Evolutionary conservation across 2,888 invertebrate genomes (phyloP).

Genomic region (Lepas anatifera): DNA sequence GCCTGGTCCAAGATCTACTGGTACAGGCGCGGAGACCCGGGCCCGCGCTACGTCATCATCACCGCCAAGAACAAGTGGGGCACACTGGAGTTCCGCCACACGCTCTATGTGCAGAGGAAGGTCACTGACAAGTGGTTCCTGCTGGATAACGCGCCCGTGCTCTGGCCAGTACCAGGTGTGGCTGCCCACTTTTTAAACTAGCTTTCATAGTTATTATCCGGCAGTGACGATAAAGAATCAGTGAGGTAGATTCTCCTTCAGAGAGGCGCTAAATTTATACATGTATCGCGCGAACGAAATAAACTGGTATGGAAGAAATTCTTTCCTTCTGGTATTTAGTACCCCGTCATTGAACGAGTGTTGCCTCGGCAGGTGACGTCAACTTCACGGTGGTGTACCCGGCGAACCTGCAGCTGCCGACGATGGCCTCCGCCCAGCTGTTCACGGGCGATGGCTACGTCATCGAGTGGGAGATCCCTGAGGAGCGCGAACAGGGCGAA

Average conservation of each 20-base stretch:
- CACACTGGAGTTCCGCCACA: not conserved
- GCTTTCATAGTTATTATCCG: too few species aligned
- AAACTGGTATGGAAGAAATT: too few species aligned
- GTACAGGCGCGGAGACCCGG: not conserved
- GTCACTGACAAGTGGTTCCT: not conserved
- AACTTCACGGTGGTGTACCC: constrained; percentile 13
- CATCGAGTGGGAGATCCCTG: not conserved
- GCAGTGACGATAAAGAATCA: too few species aligned
- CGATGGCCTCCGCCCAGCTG: constrained; percentile 7
- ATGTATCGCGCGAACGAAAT: too few species aligned
- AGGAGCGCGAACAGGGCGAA: not conserved
- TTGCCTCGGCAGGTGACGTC: not conserved
- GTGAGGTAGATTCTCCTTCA: too few species aligned
- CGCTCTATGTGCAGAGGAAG: not conserved
- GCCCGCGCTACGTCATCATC: constrained; percentile 1
- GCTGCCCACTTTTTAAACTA: too few species aligned
- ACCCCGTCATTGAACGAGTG: too few species aligned
- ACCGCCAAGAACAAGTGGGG: not conserved
- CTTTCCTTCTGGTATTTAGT: too few species aligned
- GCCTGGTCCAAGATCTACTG: not conserved
- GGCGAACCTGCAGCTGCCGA: constrained; percentile 7
- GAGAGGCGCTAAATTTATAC: too few species aligned
- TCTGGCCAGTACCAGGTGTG: constrained; percentile 11
- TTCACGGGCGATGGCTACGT: constrained; percentile 9
- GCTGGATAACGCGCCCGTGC: constrained; percentile 8